Percentiles rank a stretch among this genome's conserved stretches.
Evolutionary conservation across 2,113 vertebrate species (phyloP).

Genomic region (Scomber scombrus): DNA sequence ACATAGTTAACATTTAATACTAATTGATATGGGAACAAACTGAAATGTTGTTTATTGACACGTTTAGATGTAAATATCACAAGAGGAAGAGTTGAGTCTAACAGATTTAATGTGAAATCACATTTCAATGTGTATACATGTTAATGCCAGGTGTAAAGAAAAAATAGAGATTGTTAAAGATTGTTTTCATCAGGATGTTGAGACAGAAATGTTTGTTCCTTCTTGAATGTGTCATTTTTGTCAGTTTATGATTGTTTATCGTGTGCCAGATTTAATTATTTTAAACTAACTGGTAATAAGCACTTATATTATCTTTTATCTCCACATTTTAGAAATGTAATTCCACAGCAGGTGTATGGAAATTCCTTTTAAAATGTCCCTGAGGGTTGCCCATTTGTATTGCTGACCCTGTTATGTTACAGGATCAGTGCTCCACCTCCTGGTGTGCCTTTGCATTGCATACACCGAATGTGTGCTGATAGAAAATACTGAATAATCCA

Average conservation of each 20-base stretch:
- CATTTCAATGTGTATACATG: constrained; percentile 25
- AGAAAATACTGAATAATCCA: constrained; percentile 37
- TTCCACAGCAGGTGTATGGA: constrained; percentile 43
- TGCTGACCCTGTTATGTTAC: constrained; percentile 15
- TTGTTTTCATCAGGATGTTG: constrained; percentile 21
- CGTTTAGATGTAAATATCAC: constrained; percentile 46
- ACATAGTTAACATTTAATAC: neutral
- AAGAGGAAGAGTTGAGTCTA: constrained; percentile 1
- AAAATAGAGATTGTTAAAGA: constrained; percentile 39
- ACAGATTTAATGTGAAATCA: constrained; percentile 20
- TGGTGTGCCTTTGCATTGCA: constrained; percentile 82
- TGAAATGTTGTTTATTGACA: constrained; percentile 8
- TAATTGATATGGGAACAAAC: constrained; percentile 1
- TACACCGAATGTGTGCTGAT: constrained; percentile 44
- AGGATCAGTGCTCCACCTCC: constrained; percentile 77
- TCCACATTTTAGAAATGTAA: constrained; percentile 34
- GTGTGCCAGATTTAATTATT: constrained; percentile 74
- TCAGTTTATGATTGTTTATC: constrained; percentile 63
- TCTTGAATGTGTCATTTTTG: constrained; percentile 66
- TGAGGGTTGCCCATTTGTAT: constrained; percentile 25
- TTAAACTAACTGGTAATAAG: constrained; percentile 56
- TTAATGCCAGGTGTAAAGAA: constrained; percentile 41
- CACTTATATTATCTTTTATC: constrained; percentile 65
- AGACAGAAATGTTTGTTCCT: constrained; percentile 18
- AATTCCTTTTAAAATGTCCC: constrained; percentile 58